Conservation (phyloP, 1,140 invertebrate species). For the Apocrypta bakeri region DNA sequence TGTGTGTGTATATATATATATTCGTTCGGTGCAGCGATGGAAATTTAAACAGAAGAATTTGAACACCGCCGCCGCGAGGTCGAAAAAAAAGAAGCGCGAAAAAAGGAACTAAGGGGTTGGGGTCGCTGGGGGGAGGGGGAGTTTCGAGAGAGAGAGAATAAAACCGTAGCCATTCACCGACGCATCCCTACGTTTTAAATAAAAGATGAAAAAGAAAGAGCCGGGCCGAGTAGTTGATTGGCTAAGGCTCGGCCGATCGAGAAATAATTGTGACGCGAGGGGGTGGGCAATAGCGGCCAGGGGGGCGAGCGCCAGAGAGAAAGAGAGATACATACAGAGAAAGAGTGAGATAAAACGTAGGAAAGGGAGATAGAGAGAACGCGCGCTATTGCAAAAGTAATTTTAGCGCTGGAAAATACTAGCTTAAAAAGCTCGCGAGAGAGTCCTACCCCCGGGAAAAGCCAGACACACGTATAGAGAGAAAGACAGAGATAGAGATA, state of each 20-base stretch:
- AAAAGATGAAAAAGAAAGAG: constrained; percentile 40
- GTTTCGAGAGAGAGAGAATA: not conserved
- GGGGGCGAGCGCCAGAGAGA: not conserved
- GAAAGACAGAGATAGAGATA: no score
- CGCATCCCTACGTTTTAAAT: constrained; percentile 37
- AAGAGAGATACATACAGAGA: constrained; percentile 5
- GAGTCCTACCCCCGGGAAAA: constrained; percentile 45
- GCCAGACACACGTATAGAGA: constrained; percentile 38
- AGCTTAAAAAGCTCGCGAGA: constrained; percentile 51
- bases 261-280: constrained; percentile 50
- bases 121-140: not conserved
- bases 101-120: not conserved
- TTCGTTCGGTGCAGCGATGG: not conserved
- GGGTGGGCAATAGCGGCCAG: not conserved
- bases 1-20: not conserved
- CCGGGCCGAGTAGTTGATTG: constrained; percentile 38
- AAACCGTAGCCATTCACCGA: constrained; percentile 21
- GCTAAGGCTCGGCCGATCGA: constrained; percentile 46
- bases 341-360: constrained; percentile 20
- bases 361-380: constrained; percentile 12
- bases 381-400: constrained; percentile 52
- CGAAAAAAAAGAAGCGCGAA: constrained; percentile 7
- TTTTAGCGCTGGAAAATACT: constrained; percentile 52
- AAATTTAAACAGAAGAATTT: constrained; percentile 34
- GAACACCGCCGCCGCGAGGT: not conserved